Evolutionary conservation across 2,113 vertebrate species (phyloP), one percentile per base, ranked within the genome.

Genomic region (Tetrax tetrax): DNA sequence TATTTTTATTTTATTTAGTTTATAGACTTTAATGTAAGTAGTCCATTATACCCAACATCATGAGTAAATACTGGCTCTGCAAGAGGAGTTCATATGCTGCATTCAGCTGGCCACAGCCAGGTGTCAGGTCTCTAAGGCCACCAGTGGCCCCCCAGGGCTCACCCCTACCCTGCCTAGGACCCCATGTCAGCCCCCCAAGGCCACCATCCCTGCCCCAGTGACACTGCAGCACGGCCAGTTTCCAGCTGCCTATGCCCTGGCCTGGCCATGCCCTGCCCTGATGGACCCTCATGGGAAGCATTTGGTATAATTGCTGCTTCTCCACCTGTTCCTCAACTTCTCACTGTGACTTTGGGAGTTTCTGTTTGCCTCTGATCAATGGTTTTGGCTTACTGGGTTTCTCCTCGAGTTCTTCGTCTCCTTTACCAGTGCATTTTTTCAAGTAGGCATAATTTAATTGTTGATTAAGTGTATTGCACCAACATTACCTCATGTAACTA

Each of bases 281-380:
- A 13, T 1, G 1, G 37, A 24, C 31, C 6, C 16, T 24, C 29
- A 17, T 18, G 53, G 29, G 9, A 10, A 69, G 16, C 0, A 0
- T 20, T 51, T 38, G 12, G 19, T 75, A 8, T 64, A 38, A 20
- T 4, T 64, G 48, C 61, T 69, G 24, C 28, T 70, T 69, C 14
- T 63, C 24, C 7, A 35, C 23, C 43, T 45, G 14, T 15, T 77
- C 31, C 35, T 66, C n/a, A 66, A 38, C 6, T 60, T 35, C 83
- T 56, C 5, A 4, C 14, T 7, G 21, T 28, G 60, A 78, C 8
- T 56, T 37, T 87, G 41, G 15, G 33, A 71, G 43, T 24, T 21
- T 23, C 8, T 37, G 2, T 56, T 66, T 72, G 14, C 27, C 21
- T 45, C 66, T 35, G 19, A 23, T 18, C 1, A 0, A 13, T 31